These are phyloP conservation scores for Leptoclinus maculatus DNA, from an alignment of 2,797 vertebrate species.

Conservation along the genomic window DNA sequence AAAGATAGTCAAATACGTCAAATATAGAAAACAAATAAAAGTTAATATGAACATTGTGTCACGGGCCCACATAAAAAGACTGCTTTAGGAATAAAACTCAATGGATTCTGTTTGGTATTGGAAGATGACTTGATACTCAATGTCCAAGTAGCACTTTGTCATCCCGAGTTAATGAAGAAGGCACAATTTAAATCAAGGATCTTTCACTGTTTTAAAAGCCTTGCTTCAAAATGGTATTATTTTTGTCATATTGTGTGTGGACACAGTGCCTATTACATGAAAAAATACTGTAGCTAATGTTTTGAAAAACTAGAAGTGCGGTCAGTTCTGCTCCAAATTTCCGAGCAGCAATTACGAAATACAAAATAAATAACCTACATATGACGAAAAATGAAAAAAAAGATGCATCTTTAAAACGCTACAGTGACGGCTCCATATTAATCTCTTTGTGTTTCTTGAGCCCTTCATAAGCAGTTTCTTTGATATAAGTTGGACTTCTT, in stretches of 20 bases:
- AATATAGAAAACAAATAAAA: background rate
- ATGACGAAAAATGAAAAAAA: background rate
- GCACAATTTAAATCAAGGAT: slow-evolving; percentile 57
- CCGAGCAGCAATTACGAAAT: slow-evolving; percentile 19
- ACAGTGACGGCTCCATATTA: slow-evolving; percentile 14
- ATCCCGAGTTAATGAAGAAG: slow-evolving; percentile 46
- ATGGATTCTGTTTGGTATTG: slow-evolving; percentile 31
- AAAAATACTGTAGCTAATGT: background rate
- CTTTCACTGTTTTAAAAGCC: slow-evolving; percentile 21
- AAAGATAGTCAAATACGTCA: background rate
- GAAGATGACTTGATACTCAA: slow-evolving; percentile 3
- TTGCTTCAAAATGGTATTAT: slow-evolving; percentile 42
- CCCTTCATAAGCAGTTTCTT: background rate
- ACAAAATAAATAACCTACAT: slow-evolving; percentile 46
- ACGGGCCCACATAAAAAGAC: slow-evolving; percentile 20
- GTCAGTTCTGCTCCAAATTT: slow-evolving; percentile 17
- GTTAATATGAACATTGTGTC: background rate
- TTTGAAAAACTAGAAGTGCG: background rate
- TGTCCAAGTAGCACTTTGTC: slow-evolving; percentile 35
- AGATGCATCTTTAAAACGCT: background rate
- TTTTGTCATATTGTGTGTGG: slow-evolving; percentile 10
- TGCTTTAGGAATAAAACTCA: background rate
- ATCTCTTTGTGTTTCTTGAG: slow-evolving; percentile 17
- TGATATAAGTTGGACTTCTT: background rate
- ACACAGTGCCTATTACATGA: slow-evolving; percentile 20